Evolutionary conservation across 2,888 invertebrate species (phyloP), one percentile per base, ranked within the genome.

Genomic region (Lithophane ornitopus): DNA sequence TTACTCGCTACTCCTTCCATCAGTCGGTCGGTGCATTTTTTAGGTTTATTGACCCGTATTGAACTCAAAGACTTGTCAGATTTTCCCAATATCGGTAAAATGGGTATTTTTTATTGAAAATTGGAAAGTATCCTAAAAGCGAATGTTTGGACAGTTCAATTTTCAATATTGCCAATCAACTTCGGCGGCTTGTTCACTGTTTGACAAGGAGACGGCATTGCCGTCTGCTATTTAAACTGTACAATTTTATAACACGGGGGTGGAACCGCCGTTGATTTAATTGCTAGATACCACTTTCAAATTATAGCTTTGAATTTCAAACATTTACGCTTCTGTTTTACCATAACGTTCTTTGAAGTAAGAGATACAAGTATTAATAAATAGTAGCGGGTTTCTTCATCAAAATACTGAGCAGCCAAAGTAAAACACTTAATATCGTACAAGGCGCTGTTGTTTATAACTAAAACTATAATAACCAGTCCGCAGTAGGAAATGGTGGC

Each of bases 111-210:
- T 89, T 89, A 92, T 92, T 92, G 90, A 88, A 93, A 91, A 91
- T 94, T 91, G 89, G 87, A 91, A 91, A 92, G 89, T 90, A 90
- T 89, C 85, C 89, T 87, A 87, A 89, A 90, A 91, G 89, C 83
- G 89, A 92, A 92, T 92, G 90, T 94, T 94, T 92, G 90, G 91
- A 92, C 91, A 91, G 91, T 91, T 92, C 91, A 90, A 93, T 93
- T 93, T 93, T 93, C 91, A 91, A 92, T 93, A 94, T 94, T 93
- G 92, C 91, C 94, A 94, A 94, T 94, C 93, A 92, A 90, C 89
- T 91, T 90, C 87, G 85, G 88, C 86, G 90, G 90, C 85, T 90
- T 90, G 89, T 90, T 91, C 89, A 85, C 87, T 90, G 87, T 93
- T 92, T 92, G 92, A 92, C 91, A 91, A 89, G 91, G 90, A 89